Evolutionary conservation across 1,140 invertebrate genomes (phyloP).

Genomic region (Octopus bimaculoides): DNA sequence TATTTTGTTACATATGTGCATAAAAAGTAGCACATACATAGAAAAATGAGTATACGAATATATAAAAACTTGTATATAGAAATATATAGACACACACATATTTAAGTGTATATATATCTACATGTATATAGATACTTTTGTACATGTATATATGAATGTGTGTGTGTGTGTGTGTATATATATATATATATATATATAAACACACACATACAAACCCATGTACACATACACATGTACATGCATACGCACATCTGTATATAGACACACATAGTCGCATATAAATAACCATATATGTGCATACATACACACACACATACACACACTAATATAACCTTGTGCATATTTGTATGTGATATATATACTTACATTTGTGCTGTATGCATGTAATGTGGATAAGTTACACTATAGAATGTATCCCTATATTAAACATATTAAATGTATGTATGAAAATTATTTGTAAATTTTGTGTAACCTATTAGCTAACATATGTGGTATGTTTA

Average conservation of each 20-base stretch:
- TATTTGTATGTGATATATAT: background rate
- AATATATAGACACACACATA: background rate
- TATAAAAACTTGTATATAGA: background rate
- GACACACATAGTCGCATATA: background rate
- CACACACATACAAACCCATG: background rate
- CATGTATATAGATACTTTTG: background rate
- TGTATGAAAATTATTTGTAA: no score
- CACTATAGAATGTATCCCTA: no score
- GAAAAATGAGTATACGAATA: background rate
- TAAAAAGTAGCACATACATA: background rate
- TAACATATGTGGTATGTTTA: no score
- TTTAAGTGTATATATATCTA: background rate
- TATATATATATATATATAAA: constrained; percentile 1
- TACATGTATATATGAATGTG: background rate
- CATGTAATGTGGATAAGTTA: background rate
- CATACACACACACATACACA: background rate
- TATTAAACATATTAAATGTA: no score
- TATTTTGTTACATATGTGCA: background rate
- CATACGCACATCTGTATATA: background rate
- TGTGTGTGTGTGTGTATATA: background rate
- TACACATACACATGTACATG: background rate
- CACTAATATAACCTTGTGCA: background rate
- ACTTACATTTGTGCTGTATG: background rate
- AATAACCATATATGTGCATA: background rate
- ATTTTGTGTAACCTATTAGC: no score